Evolutionary conservation across 2,797 vertebrate species (phyloP).

Genomic region (Scyliorhinus canicula): DNA sequence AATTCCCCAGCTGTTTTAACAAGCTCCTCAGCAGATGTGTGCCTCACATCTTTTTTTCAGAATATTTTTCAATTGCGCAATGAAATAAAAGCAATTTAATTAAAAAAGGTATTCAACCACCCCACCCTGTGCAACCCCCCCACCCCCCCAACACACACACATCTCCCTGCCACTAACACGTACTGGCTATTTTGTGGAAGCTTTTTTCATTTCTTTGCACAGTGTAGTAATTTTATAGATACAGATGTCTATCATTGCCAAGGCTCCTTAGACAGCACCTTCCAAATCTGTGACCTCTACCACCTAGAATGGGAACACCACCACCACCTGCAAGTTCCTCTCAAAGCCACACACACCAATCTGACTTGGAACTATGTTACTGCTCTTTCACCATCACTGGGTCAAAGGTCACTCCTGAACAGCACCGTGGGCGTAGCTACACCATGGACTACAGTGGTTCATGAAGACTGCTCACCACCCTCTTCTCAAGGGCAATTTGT

Average conservation of each 20-base stretch:
- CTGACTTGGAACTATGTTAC: too few species aligned
- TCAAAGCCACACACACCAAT: too few species aligned
- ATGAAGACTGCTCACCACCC: too few species aligned
- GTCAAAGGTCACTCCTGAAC: too few species aligned
- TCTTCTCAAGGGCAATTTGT: too few species aligned
- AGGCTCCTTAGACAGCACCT: background rate
- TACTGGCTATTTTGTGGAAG: background rate
- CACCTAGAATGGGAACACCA: too few species aligned
- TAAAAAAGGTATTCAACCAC: background rate
- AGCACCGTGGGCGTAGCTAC: too few species aligned
- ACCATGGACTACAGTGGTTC: too few species aligned
- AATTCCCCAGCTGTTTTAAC: slow-evolving; percentile 15
- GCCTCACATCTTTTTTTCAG: background rate
- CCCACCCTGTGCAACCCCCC: too few species aligned
- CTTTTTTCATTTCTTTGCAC: background rate
- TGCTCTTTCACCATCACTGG: too few species aligned
- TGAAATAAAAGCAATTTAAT: background rate
- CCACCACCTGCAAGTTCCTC: too few species aligned
- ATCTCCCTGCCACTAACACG: background rate
- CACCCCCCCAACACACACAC: too few species aligned
- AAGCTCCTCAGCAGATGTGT: background rate
- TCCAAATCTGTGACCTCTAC: background rate
- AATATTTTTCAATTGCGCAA: background rate
- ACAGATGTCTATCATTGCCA: background rate
- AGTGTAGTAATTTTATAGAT: background rate